Evolutionary conservation across 1,140 invertebrate species (phyloP).

Genomic region (Neuroterus valhalla): DNA sequence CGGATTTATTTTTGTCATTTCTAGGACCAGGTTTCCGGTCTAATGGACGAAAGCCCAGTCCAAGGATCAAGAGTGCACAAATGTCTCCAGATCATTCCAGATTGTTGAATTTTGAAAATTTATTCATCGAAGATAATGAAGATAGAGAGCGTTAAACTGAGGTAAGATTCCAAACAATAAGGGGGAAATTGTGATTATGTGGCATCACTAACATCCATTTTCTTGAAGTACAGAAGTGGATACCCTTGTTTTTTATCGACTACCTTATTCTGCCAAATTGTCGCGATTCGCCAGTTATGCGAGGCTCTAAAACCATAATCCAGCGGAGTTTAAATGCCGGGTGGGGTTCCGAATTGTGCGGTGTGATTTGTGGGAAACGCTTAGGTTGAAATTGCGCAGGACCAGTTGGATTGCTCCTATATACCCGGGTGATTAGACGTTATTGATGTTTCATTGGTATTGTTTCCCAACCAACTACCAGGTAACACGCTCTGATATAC

Average conservation of each 20-base stretch:
- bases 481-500: constrained; percentile 56
- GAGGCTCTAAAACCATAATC: constrained; percentile 53
- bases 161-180: no score
- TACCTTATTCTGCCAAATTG: constrained; percentile 16
- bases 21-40: no score
- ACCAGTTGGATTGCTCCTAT: constrained; percentile 64
- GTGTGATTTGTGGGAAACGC: constrained; percentile 71
- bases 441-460: constrained; percentile 67
- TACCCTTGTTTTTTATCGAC: neutral
- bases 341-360: constrained; percentile 56
- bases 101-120: no score
- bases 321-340: constrained; percentile 60
- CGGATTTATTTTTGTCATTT: no score
- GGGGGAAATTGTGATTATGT: no score
- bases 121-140: no score
- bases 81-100: no score
- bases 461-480: constrained; percentile 53
- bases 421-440: constrained; percentile 67
- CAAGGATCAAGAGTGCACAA: no score
- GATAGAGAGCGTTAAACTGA: no score
- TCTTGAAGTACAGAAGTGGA: neutral
- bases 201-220: neutral
- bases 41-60: no score
- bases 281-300: constrained; percentile 13
- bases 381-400: constrained; percentile 72